phyloP scores from a whole-genome alignment of 2,888 invertebrate species.

The Steinernema scapterisci region DNA sequence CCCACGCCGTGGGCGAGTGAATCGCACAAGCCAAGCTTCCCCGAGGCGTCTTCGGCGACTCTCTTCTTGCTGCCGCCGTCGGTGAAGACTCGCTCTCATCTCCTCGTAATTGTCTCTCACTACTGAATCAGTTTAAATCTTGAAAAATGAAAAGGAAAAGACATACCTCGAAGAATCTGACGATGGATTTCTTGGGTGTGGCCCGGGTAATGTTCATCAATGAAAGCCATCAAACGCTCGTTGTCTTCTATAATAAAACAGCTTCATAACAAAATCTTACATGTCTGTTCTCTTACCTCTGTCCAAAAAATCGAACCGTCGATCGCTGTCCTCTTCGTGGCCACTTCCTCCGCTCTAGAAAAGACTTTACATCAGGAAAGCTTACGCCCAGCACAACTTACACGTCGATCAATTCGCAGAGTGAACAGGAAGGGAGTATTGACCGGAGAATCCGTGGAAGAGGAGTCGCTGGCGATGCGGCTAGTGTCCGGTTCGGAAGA shows the following conservation, averaged over 20 bases:
- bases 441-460: neutral
- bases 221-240: slow-evolving; percentile 1
- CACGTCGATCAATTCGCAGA: neutral
- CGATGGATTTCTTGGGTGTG: neutral
- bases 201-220: neutral
- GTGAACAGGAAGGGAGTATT: neutral
- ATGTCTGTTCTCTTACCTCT: neutral
- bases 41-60: neutral
- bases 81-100: neutral
- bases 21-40: neutral
- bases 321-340: no score
- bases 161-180: slow-evolving; percentile 9
- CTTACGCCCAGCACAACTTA: no score
- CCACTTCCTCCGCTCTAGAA: no score
- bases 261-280: neutral
- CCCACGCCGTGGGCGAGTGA: neutral
- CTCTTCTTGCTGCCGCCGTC: neutral
- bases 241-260: neutral
- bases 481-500: neutral
- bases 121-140: neutral
- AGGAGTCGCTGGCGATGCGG: no score
- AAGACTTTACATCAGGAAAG: no score
- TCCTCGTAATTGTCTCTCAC: slow-evolving; percentile 9
- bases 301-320: neutral
- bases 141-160: neutral